Percentiles rank a stretch among this genome's conserved stretches.
Conservation (phyloP, 2,113 vertebrate genomes). For the Recurvirostra avosetta region DNA sequence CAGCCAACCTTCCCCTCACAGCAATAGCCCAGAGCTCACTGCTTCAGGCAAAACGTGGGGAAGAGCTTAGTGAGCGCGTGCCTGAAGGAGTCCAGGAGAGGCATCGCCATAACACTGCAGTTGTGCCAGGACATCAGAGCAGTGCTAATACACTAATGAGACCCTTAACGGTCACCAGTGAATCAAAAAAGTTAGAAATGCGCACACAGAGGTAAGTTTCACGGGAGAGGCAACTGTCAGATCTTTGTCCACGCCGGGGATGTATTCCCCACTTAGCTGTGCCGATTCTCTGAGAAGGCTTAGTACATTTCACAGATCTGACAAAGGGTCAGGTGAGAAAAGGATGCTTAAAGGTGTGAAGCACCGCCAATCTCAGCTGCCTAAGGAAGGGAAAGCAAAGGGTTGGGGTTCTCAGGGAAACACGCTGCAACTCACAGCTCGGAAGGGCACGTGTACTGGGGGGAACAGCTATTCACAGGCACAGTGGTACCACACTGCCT, state of each 20-base stretch:
- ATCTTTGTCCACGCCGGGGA: not conserved
- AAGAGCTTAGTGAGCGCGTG: not conserved
- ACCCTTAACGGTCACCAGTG: not conserved
- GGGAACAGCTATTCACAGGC: not conserved
- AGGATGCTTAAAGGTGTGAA: not conserved
- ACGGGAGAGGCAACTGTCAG: fast-evolving
- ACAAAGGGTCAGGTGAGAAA: not conserved
- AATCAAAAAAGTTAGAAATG: not conserved
- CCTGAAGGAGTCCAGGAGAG: not conserved
- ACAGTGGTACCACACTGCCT: not conserved
- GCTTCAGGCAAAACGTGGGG: fast-evolving
- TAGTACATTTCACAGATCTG: not conserved
- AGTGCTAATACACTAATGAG: fast-evolving
- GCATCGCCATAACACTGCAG: not conserved
- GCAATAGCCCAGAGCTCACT: not conserved
- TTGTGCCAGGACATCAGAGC: not conserved
- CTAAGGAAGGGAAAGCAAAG: not conserved
- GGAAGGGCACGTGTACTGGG: fast-evolving
- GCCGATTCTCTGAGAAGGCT: not conserved
- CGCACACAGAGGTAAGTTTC: not conserved
- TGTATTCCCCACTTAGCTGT: not conserved
- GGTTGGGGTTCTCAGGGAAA: not conserved
- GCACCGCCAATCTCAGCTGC: not conserved
- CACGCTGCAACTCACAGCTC: not conserved
- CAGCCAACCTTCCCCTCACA: not conserved